Evolutionary conservation across 2,888 invertebrate genomes (phyloP), one percentile per base, ranked within the genome.

Genomic region (Drosophila aldrichi): DNA sequence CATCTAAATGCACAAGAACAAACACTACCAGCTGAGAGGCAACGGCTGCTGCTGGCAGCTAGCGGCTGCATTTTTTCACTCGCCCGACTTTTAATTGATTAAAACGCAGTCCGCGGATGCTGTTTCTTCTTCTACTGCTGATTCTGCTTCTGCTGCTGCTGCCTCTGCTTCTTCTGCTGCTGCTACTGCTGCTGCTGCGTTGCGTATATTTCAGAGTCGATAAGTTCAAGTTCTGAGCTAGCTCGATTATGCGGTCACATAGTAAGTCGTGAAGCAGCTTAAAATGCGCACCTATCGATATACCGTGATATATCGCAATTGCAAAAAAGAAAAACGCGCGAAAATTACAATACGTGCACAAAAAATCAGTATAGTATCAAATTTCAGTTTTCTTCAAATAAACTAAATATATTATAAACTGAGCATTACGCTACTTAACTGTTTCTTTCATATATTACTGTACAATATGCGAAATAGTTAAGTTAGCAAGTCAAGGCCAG

Each of bases 21-120:
- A 69, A 20, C 72, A 66, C 55, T 32, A 74, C 32, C 75, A 65
- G 70, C 64, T 62, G 70, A 46, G 22, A 57, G 46, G 57, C 62
- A 49, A 66, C 43, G 62, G 58, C 79, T 75, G 77, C 79, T 60
- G 62, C 41, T 69, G 49, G 76, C 77, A 77, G 77, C 79, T 79
- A 75, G 76, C 60, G 76, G 77, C 77, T 77, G 76, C 77, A 77
- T 79, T 64, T 64, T 76, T 61, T 63, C 60, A 79, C 76, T 79
- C 40, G 60, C 43, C 48, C 79, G 63, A 77, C 66, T 77, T 79
- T 79, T 71, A 77, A 79, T 79, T 79, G 76, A 77, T 64, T 77
- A 71, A 66, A 71, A 63, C 54, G 66, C 76, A 60, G 46, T 55
- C 52, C 57, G 60, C 70, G 38, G 59, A 40, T 71, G 69, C 67